Evolutionary conservation across 2,888 invertebrate species (phyloP).

Genomic region (Drosophila mayaguana): DNA sequence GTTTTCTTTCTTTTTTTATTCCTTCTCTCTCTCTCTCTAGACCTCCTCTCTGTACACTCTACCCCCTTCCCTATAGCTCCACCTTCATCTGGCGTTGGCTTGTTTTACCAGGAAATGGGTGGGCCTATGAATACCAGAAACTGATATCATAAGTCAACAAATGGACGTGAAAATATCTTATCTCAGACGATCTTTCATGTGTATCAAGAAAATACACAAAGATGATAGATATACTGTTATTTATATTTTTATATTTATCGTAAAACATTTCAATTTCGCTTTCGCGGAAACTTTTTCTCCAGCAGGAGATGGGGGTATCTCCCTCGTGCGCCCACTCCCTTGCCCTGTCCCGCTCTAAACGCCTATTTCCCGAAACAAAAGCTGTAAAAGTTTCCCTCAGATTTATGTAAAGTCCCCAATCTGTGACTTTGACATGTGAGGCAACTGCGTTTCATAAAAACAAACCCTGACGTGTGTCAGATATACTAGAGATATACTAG

Average conservation of each 20-base stretch:
- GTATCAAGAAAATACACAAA: conserved; percentile 16
- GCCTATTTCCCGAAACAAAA: neutral
- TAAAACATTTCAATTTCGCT: conserved; percentile 6
- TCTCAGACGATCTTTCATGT: conserved; percentile 8
- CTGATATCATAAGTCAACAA: conserved; percentile 26
- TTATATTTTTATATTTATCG: conserved; percentile 4
- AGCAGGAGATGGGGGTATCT: too few species aligned
- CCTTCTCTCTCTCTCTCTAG: neutral
- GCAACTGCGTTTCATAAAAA: conserved; percentile 21
- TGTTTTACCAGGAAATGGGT: conserved; percentile 51
- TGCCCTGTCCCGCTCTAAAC: neutral
- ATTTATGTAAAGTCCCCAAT: conserved; percentile 4
- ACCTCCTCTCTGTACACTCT: neutral
- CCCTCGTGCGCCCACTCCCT: neutral
- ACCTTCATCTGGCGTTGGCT: neutral
- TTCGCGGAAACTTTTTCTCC: conserved; percentile 15
- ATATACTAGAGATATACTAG: neutral
- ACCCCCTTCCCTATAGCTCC: too few species aligned
- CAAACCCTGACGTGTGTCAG: conserved; percentile 16
- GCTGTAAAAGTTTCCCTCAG: neutral
- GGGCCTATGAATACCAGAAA: conserved; percentile 29
- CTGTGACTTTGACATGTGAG: neutral
- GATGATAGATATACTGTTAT: conserved; percentile 17
- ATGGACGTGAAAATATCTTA: neutral
- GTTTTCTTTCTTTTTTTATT: neutral